phyloP scores from a whole-genome alignment of 2,888 invertebrate genomes.

The Anoplius nigerrimus region DNA sequence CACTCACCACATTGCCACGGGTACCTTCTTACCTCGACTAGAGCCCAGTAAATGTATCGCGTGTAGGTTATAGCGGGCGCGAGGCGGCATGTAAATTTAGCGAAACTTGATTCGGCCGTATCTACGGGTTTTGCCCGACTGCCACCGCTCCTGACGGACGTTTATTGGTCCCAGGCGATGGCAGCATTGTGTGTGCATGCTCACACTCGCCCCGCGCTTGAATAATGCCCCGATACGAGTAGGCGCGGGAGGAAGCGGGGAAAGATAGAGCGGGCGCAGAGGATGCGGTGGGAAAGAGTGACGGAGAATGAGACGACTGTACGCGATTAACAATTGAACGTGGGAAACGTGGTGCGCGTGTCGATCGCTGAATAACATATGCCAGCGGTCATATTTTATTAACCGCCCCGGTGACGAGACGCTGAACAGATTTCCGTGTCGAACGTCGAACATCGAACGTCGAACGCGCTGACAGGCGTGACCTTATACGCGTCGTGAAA shows the following conservation, averaged over 20 bases:
- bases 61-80: too few relatives aligned
- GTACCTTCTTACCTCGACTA: too few relatives aligned
- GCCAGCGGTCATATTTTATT: too few relatives aligned
- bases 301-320: not conserved
- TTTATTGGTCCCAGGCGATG: not conserved
- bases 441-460: not conserved
- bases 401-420: not conserved
- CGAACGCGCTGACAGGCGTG: not conserved
- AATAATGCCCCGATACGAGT: not conserved
- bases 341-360: not conserved
- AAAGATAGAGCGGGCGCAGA: not conserved
- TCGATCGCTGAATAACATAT: too few relatives aligned
- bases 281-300: too few relatives aligned
- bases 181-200: not conserved
- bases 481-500: too few relatives aligned
- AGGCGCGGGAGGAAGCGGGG: not conserved
- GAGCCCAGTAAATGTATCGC: too few relatives aligned
- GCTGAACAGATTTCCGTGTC: not conserved
- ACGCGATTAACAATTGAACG: not conserved
- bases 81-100: too few relatives aligned
- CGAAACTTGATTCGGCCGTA: too few relatives aligned
- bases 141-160: too few relatives aligned
- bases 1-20: too few relatives aligned
- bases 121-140: too few relatives aligned
- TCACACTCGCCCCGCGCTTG: not conserved